Base-by-base conservation (phyloP, 1,140 invertebrate genomes). In the Ptiloglossa arizonensis region DNA sequence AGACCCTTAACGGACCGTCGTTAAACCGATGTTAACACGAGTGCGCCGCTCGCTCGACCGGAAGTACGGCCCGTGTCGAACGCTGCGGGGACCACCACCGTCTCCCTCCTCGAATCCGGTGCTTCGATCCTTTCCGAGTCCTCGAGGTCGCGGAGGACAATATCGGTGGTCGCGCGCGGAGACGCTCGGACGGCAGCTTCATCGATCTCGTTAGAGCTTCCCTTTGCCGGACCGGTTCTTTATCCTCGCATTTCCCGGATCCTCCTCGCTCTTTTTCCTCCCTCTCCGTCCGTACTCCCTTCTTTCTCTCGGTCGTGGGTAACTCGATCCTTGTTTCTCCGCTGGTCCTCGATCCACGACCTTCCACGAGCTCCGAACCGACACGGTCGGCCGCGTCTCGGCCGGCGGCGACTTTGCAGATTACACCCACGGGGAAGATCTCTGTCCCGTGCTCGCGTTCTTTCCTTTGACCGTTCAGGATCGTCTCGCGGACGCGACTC, bases 161-260 rank as follows among this genome's bases (percentile, higher is more conserved):
- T 62, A 62, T n/a, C 63, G 56, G 57, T 38, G 59, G 52, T 69
- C 48, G 64, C 19, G 27, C 24, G 46, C 22, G 41, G 68, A n/a
- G 67, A 52, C 27, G 59, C 57, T 76, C 29, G 24, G 27, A 67
- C 63, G 64, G 44, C 38, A 71, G 74, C 84, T 89, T 87, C 85
- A 89, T 90, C 88, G 89, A 90, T 89, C 86, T 90, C 88, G 85
- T 89, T 89, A 89, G 88, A 90, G 75, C 85, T 85, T 82, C 66
- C 68, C 83, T 82, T 88, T 86, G 69, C 85, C 83, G 71, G 73
- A 38, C 63, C 76, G 70, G 86, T 85, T 83, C 87, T 83, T 89
- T 85, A 78, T 84, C 80, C 48, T 83, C 60, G 68, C 62, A 73
- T 86, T 73, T 81, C 71, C 72, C 69, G 77, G 76, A 87, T 80